Evolutionary conservation across 2,113 vertebrate species (phyloP).

Genomic region (Syrrhaptes paradoxus): DNA sequence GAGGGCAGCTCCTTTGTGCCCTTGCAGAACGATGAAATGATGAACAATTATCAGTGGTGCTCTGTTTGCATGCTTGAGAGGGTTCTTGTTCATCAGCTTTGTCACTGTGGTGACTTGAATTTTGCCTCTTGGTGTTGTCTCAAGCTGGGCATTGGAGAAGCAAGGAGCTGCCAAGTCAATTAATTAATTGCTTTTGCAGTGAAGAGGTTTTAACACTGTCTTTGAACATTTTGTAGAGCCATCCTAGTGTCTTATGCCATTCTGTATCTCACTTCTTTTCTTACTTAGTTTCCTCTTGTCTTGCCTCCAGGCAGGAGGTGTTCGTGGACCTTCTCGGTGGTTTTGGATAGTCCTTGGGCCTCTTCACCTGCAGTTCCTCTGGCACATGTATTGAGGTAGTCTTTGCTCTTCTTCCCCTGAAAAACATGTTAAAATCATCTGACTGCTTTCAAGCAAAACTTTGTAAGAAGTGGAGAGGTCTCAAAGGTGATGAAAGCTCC

Average conservation of each 20-base stretch:
- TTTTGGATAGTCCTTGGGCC: background rate
- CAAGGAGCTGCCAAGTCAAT: background rate
- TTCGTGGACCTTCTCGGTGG: background rate
- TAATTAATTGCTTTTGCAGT: background rate
- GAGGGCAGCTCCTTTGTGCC: background rate
- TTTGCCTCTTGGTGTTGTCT: background rate
- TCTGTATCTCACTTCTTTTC: background rate
- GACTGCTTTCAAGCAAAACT: background rate
- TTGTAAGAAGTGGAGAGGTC: background rate
- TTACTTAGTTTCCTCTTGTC: background rate
- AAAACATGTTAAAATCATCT: background rate
- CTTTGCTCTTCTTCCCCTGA: background rate
- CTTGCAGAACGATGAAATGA: background rate
- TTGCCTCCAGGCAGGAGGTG: background rate
- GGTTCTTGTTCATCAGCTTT: background rate
- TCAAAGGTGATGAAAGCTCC: background rate
- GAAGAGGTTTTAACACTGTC: background rate
- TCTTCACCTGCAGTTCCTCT: background rate
- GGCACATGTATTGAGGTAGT: background rate
- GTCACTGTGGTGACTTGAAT: accelerated
- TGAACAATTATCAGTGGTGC: background rate
- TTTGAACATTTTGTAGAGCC: background rate
- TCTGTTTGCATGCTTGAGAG: background rate
- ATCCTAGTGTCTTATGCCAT: background rate
- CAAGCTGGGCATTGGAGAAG: background rate